A percentile compares a stretch with the other conserved stretches of the same genome.
Evolutionary conservation across 1,140 invertebrate genomes (phyloP).

Genomic region (Chrysopa pallens): DNA sequence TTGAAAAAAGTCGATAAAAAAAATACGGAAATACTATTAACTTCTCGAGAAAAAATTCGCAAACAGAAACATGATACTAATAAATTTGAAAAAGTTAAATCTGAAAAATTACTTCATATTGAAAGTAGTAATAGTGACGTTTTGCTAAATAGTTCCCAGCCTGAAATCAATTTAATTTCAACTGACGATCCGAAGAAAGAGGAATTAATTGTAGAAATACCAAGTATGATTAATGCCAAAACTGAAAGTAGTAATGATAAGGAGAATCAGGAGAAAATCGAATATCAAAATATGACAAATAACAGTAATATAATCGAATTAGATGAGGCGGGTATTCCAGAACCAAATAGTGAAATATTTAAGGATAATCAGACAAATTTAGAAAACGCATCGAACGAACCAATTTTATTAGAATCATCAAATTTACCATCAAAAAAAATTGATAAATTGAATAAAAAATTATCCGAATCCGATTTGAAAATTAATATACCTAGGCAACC

Average conservation of each 20-base stretch:
- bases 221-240: constrained; percentile 6
- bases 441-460: constrained; percentile 11
- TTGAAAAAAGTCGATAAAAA: neutral
- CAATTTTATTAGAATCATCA: constrained; percentile 4
- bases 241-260: constrained; percentile 3
- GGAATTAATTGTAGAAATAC: constrained; percentile 7
- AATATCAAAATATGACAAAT: constrained; percentile 1
- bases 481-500: neutral
- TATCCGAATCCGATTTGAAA: neutral
- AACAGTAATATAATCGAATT: constrained; percentile 1
- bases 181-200: no score
- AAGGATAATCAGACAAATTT: constrained; percentile 4
- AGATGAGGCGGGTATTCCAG: neutral
- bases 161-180: no score
- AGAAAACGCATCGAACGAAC: constrained; percentile 4
- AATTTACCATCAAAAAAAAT: constrained; percentile 1
- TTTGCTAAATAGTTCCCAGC: no score
- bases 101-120: no score
- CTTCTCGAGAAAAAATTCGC: neutral
- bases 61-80: neutral
- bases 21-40: neutral
- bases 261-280: constrained; percentile 3
- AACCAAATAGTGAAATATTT: constrained; percentile 1
- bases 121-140: no score
- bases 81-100: constrained; percentile 7